Conservation (phyloP, 2,113 vertebrate species). For the Neolamprologus modestus region DNA sequence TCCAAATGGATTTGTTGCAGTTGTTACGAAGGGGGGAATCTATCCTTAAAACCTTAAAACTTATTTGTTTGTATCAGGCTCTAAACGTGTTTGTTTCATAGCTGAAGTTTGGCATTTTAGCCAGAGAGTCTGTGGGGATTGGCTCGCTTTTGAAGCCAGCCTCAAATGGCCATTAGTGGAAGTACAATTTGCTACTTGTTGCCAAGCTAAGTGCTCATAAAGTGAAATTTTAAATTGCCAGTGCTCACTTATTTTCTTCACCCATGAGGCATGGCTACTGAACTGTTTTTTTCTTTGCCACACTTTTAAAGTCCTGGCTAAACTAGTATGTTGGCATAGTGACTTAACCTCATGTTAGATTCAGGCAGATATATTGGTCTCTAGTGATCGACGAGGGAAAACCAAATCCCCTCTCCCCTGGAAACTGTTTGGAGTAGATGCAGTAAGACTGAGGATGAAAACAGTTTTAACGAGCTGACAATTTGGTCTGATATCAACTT, state of each 20-base stretch:
- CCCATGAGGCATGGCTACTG: not conserved
- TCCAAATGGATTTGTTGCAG: not conserved
- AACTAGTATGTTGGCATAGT: not conserved
- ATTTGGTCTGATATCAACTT: not conserved
- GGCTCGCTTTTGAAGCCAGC: not conserved
- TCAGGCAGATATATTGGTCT: not conserved
- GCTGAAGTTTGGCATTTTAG: not conserved
- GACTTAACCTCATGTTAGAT: not conserved
- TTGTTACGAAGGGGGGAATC: not conserved
- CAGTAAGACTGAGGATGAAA: not conserved
- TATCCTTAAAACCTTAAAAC: not conserved
- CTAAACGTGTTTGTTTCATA: not conserved
- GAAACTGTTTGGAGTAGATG: not conserved
- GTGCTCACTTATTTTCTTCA: not conserved
- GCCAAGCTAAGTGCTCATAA: not conserved
- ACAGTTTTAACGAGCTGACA: not conserved
- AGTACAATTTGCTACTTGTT: not conserved
- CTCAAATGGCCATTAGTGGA: not conserved
- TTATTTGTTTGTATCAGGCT: not conserved
- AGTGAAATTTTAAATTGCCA: not conserved
- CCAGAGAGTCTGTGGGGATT: not conserved
- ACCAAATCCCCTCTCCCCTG: not conserved
- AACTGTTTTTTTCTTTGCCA: not conserved
- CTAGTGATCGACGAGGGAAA: not conserved
- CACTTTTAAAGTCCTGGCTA: not conserved